These are phyloP conservation scores for Palloptera scutellata DNA, from an alignment of 2,888 invertebrate species.

Conservation along the genomic window DNA sequence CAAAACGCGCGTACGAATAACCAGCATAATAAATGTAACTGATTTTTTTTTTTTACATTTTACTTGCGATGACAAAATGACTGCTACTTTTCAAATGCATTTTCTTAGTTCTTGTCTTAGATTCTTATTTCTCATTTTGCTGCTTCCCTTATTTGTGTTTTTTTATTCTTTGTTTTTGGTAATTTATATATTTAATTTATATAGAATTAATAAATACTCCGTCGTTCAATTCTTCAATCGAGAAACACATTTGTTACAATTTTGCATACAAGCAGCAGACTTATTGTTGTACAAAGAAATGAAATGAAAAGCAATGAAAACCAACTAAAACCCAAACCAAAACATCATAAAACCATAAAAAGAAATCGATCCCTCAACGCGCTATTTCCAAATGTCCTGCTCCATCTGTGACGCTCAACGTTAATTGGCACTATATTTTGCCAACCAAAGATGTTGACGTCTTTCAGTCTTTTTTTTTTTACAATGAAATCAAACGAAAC, in stretches of 20 bases:
- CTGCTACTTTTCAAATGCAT: too few relatives aligned
- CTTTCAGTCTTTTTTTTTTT: conserved; percentile 52
- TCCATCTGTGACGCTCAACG: conserved; percentile 26
- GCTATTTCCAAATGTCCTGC: conserved; percentile 39
- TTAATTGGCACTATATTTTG: conserved; percentile 26
- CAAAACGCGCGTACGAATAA: too few relatives aligned
- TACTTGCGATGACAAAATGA: too few relatives aligned
- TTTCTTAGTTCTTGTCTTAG: too few relatives aligned
- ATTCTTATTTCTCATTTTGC: too few relatives aligned
- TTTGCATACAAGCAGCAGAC: background rate
- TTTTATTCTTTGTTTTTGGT: too few relatives aligned
- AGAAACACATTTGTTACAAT: background rate
- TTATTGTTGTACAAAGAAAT: conserved; percentile 10
- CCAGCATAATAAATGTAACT: too few relatives aligned
- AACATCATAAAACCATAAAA: conserved; percentile 16
- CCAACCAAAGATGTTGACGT: conserved; percentile 4
- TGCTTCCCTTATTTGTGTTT: too few relatives aligned
- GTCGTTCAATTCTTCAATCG: too few relatives aligned
- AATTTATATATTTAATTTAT: too few relatives aligned
- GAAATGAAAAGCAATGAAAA: conserved; percentile 32
- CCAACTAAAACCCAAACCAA: conserved; percentile 27
- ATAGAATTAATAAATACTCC: too few relatives aligned
- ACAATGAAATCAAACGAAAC: conserved; percentile 43
- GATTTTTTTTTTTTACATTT: too few relatives aligned
- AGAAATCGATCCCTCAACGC: conserved; percentile 26